Base-by-base conservation (phyloP, 2,797 vertebrate genomes). In the Fistularia commersonii region DNA sequence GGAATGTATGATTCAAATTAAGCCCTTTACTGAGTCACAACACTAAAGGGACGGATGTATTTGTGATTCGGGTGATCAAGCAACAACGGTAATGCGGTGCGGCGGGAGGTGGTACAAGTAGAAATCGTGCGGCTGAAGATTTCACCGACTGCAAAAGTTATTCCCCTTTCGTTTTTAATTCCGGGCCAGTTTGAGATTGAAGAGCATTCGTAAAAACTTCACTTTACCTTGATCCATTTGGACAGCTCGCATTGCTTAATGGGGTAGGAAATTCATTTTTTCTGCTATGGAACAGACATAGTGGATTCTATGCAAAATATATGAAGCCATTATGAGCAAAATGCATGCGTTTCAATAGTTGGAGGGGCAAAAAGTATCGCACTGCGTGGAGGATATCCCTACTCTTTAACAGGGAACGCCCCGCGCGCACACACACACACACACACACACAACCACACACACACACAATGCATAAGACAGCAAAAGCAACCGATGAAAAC, bases 401-500 rank as follows among this genome's bases (percentile, higher is more conserved):
- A 69, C 87, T 82, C 82, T 83, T 83, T 71, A 79, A 37, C 54
- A 54, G 69, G 61, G 71, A 76, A 78, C 66, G 50, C 82, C 60
- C n/a, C 44, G 49, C n/a, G 55, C 57, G 54, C 50, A 60, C 34
- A 56, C 43, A 32, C 46, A 43, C 39, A 46, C 56, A 60, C 46
- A 39, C 48, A 45, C 41, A 48, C 45, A 48, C 23, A 66, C 45
- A 57, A 37, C 55, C 65, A 57, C 14, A 51, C 59, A 72, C 70
- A 52, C 75, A 86, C 77, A 88, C 85, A 88, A 87, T 80, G 79
- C 78, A 72, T 81, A 69, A 80, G 80, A 86, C 79, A 87, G 83
- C 85, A 86, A 87, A 85, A 83, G 79, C 84, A 78, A 90, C 83
- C 82, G 82, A 89, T 90, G 85, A 92, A 90, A 90, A 91, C 85